These are phyloP conservation scores for Sarcophaga variegata DNA, from an alignment of 2,888 invertebrate species.

Conservation along the genomic window DNA sequence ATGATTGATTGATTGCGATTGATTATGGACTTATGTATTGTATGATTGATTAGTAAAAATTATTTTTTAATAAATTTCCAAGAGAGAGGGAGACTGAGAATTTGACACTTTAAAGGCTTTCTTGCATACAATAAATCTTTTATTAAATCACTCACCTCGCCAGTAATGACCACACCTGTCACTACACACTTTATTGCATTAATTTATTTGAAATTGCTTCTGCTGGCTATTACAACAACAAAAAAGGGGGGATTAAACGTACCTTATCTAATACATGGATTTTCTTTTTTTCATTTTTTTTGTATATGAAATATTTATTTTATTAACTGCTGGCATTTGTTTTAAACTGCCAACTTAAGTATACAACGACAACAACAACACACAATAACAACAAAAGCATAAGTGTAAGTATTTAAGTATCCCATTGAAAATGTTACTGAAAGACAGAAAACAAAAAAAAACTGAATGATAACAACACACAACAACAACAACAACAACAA, in stretches of 20 bases:
- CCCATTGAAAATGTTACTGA: conserved; percentile 42
- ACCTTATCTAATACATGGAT: background rate
- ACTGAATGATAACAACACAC: too few relatives aligned
- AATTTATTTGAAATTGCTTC: background rate
- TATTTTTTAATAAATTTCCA: too few relatives aligned
- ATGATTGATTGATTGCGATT: too few relatives aligned
- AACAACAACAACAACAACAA: background rate
- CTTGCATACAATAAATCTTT: too few relatives aligned
- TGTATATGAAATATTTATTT: conserved; percentile 44
- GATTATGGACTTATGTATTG: too few relatives aligned
- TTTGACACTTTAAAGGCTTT: too few relatives aligned
- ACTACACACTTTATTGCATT: conserved; percentile 5
- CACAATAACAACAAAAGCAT: conserved; percentile 10
- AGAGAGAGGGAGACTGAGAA: too few relatives aligned
- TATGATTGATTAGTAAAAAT: too few relatives aligned
- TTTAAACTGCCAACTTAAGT: conserved; percentile 44
- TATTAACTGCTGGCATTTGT: conserved; percentile 45
- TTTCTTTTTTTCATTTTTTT: background rate
- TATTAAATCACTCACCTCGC: background rate
- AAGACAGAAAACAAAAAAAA: conserved; percentile 16
- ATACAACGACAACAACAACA: conserved; percentile 7
- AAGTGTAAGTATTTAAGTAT: conserved; percentile 46
- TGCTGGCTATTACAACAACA: background rate
- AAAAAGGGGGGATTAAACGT: conserved; percentile 5
- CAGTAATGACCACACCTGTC: conserved; percentile 15